These are phyloP conservation scores for Trissolcus japonicus DNA, from an alignment of 2,888 invertebrate species.

Conservation along the genomic window DNA sequence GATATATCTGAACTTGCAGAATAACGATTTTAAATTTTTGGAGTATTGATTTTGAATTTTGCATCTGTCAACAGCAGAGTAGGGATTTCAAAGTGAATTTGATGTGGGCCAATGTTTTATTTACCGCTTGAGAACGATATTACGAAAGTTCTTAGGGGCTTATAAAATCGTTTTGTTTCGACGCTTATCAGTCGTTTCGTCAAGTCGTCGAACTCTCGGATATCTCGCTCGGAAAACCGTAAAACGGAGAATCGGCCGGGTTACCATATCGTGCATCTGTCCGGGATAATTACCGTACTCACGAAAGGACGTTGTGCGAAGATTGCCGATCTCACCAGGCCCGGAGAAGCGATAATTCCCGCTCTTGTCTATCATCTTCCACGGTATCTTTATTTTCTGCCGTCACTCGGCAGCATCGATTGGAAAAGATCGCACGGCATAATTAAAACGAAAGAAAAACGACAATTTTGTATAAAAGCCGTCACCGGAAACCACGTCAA, in stretches of 20 bases:
- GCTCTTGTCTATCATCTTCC: conserved; percentile 57
- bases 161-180: conserved; percentile 56
- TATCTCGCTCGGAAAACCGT: conserved; percentile 49
- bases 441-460: conserved; percentile 44
- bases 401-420: conserved; percentile 37
- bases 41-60: conserved; percentile 1
- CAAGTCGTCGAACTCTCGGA: conserved; percentile 53
- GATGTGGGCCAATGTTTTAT: background rate
- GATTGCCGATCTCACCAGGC: conserved; percentile 51
- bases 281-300: conserved; percentile 64
- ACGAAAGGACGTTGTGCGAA: conserved; percentile 58
- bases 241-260: conserved; percentile 46
- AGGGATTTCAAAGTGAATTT: conserved; percentile 21
- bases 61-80: background rate
- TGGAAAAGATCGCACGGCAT: conserved; percentile 28
- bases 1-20: conserved; percentile 33
- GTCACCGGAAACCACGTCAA: conserved; percentile 39
- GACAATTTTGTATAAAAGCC: conserved; percentile 11
- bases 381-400: conserved; percentile 51
- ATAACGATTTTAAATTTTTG: background rate
- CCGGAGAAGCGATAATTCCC: conserved; percentile 57
- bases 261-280: conserved; percentile 58
- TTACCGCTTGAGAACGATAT: conserved; percentile 3
- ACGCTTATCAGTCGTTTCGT: conserved; percentile 49
- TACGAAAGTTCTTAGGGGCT: conserved; percentile 61